Evolutionary conservation across 2,797 vertebrate species (phyloP).

Genomic region (Mus caroli): DNA sequence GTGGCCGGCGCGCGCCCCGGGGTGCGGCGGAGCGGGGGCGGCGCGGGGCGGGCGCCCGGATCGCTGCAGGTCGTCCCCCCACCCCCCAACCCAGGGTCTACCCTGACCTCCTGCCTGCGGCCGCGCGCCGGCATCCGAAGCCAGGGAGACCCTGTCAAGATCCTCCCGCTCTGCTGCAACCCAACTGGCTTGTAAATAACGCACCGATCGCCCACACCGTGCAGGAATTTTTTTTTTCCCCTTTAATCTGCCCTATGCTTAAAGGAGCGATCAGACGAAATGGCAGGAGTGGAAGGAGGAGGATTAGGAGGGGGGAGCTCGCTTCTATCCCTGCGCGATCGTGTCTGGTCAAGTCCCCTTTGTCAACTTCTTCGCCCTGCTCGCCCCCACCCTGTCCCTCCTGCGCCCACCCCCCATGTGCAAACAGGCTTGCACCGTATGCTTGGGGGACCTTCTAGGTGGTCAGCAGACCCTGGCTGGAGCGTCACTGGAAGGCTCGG

Average conservation of each 20-base stretch:
- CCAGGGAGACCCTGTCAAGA: slow-evolving; percentile 40
- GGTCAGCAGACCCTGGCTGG: background rate
- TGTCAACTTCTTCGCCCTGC: slow-evolving; percentile 80
- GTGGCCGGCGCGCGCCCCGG: slow-evolving; percentile 77
- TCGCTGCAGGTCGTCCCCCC: slow-evolving; percentile 53
- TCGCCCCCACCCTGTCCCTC: background rate
- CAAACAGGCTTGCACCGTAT: slow-evolving; percentile 42
- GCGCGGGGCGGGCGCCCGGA: slow-evolving; percentile 54
- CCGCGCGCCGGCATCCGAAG: slow-evolving; percentile 67
- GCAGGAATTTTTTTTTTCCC: slow-evolving; percentile 21
- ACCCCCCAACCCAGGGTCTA: slow-evolving; percentile 56
- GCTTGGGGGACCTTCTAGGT: slow-evolving; percentile 59
- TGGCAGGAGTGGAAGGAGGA: slow-evolving; percentile 37
- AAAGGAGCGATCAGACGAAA: slow-evolving; percentile 58
- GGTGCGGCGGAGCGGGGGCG: slow-evolving; percentile 48
- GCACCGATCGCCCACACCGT: slow-evolving; percentile 63
- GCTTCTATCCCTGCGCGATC: slow-evolving; percentile 66
- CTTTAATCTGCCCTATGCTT: slow-evolving; percentile 53
- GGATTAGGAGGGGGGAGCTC: slow-evolving; percentile 33
- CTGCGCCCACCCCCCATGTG: background rate
- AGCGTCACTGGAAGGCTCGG: background rate
- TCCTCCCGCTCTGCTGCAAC: slow-evolving; percentile 79
- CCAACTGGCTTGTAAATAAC: slow-evolving; percentile 79
- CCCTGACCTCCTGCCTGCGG: slow-evolving; percentile 69
- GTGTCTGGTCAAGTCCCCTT: slow-evolving; percentile 68